A percentile compares a stretch with the other conserved stretches of the same genome.
Evolutionary conservation across 2,888 invertebrate genomes (phyloP).

Genomic region (Esperia sulphurella): DNA sequence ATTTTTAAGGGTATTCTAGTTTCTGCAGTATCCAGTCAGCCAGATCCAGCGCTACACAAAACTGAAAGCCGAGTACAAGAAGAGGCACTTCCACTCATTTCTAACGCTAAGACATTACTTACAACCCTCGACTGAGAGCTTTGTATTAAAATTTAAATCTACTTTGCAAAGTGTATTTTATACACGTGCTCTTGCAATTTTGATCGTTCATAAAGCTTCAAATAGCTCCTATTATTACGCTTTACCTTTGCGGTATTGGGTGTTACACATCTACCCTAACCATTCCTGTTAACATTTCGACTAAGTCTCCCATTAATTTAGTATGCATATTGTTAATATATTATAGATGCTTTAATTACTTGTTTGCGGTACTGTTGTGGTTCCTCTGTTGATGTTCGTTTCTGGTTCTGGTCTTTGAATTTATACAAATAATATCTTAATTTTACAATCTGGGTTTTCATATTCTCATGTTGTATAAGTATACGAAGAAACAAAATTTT

Average conservation of each 20-base stretch:
- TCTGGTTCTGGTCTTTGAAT: conserved; percentile 26
- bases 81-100: conserved; percentile 56
- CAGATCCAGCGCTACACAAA: background rate
- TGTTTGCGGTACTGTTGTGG: conserved; percentile 65
- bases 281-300: conserved; percentile 56
- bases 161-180: conserved; percentile 79
- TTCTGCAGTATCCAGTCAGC: background rate
- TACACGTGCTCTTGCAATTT: conserved; percentile 78
- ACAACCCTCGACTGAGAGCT: conserved; percentile 75
- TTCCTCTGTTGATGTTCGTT: conserved; percentile 48
- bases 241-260: conserved; percentile 73
- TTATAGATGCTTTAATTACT: conserved; percentile 75
- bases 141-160: conserved; percentile 80
- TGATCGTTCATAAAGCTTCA: conserved; percentile 76
- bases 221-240: conserved; percentile 74
- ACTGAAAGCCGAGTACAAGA: conserved; percentile 9
- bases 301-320: conserved; percentile 66
- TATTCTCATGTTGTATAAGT: too few relatives aligned
- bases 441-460: too few relatives aligned
- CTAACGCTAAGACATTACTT: conserved; percentile 70
- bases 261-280: conserved; percentile 64
- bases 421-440: conserved; percentile 3
- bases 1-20: too few relatives aligned
- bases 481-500: too few relatives aligned
- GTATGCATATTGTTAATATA: conserved; percentile 72